Percentiles rank a stretch among this genome's conserved stretches.
Conservation (phyloP, 2,113 vertebrate species). For the Myanophis thanlyinensis region DNA sequence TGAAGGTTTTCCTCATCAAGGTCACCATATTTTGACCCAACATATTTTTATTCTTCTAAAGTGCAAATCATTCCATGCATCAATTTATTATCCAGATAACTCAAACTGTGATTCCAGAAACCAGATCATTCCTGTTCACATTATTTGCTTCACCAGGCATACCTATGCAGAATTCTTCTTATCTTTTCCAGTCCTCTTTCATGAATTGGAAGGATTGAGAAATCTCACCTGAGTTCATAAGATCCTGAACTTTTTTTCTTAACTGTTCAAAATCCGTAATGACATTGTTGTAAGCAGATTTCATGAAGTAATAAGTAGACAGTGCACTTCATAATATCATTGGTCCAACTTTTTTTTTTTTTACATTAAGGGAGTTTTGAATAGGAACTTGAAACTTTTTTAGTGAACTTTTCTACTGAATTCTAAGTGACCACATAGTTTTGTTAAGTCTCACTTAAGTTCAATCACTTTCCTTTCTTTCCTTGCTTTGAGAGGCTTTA, state of each 20-base stretch:
- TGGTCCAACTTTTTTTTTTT: not conserved
- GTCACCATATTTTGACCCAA: not conserved
- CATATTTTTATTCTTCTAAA: not conserved
- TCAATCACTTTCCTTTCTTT: not conserved
- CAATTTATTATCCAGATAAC: not conserved
- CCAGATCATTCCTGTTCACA: not conserved
- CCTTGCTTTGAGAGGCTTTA: not conserved
- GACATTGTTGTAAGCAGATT: not conserved
- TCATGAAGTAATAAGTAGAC: not conserved
- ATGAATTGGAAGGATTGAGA: not conserved
- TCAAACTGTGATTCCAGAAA: not conserved
- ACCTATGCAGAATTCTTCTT: not conserved
- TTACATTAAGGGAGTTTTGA: not conserved
- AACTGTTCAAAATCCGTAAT: not conserved
- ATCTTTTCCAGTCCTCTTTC: not conserved
- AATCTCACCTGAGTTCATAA: not conserved
- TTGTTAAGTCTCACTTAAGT: not conserved
- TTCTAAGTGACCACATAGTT: not conserved
- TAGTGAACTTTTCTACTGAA: not conserved
- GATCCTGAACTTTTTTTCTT: not conserved
- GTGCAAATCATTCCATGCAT: not conserved
- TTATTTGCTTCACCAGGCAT: not conserved
- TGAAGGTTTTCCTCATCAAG: not conserved
- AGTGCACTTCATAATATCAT: not conserved
- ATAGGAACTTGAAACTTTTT: not conserved